Conservation (phyloP, 2,797 vertebrate genomes). For the Sebastiscus albofasciatus region DNA sequence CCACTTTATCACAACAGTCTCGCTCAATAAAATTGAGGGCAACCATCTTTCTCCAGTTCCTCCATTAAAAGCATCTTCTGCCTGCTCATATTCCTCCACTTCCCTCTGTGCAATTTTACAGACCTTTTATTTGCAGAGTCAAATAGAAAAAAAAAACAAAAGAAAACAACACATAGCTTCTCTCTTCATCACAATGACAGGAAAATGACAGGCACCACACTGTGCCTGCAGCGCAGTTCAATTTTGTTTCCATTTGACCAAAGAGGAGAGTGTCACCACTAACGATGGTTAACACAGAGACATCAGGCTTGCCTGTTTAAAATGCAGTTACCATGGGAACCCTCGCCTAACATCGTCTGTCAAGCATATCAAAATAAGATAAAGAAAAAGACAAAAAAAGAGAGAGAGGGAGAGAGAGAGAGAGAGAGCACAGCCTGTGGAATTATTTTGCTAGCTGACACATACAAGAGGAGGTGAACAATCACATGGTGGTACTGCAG, state of each 20-base stretch:
- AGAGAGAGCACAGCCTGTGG: constrained; percentile 15
- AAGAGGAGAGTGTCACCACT: constrained; percentile 22
- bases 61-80: not conserved
- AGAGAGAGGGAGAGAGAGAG: not conserved
- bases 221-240: constrained; percentile 8
- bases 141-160: constrained; percentile 16
- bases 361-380: constrained; percentile 64
- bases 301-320: constrained; percentile 67
- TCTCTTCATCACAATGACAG: constrained; percentile 29
- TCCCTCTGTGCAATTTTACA: constrained; percentile 5
- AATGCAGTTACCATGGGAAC: constrained; percentile 80
- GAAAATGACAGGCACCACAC: constrained; percentile 57
- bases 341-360: constrained; percentile 62
- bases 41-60: not conserved
- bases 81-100: not conserved
- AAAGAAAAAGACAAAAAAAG: constrained; percentile 30
- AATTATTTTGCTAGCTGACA: constrained; percentile 42
- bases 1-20: not conserved
- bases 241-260: constrained; percentile 24
- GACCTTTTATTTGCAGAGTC: constrained; percentile 31
- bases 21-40: not conserved
- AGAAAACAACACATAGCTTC: constrained; percentile 18
- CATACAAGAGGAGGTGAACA: constrained; percentile 39
- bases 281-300: constrained; percentile 66
- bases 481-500: constrained; percentile 21